Base-by-base conservation (phyloP, 2,888 invertebrate genomes). In the Blastobasis adustella region DNA sequence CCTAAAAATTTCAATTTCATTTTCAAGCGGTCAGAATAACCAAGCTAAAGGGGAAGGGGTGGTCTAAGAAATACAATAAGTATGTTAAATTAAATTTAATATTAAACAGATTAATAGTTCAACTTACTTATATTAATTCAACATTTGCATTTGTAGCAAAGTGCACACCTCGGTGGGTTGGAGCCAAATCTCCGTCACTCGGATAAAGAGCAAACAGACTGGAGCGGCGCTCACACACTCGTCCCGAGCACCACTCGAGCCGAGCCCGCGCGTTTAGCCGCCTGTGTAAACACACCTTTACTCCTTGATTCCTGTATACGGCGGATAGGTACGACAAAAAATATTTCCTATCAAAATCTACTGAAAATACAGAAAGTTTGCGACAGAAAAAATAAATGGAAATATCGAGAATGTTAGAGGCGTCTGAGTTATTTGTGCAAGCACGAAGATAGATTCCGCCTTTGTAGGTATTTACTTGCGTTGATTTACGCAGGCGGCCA, bases 191-290 rank as follows among this genome's bases (percentile, higher is more conserved):
- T 23, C 23, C 23, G 23, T 73, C 79, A 72, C 68, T 67, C 74
- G 77, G 77, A 79, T 78, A 75, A 73, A 73, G 74, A 73, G 77
- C 79, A 84, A 85, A 84, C 77, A 81, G 72, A 81, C 78, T 81
- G 63, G 66, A 71, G 70, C 61, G 68, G 70, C 73, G 77, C 72
- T 74, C 69, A 75, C 69, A 76, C 78, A 76, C 80, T 82, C 73
- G 71, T 74, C 67, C 36, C 47, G 52, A 56, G 53, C 55, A 53
- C 4, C 63, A 64, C 62, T 59, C 59, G 54, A 56, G 53, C 59
- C 65, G 65, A 75, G 64, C 71, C 71, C 59, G 67, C 78, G 76
- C 81, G 79, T 81, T 81, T 79, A 82, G 76, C 72, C 69, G 71
- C 70, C 73, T 75, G 73, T 71, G 76, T 73, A 82, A 82, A 84